phyloP scores from a whole-genome alignment of 2,797 vertebrate species.

The Naso thynnoides region DNA sequence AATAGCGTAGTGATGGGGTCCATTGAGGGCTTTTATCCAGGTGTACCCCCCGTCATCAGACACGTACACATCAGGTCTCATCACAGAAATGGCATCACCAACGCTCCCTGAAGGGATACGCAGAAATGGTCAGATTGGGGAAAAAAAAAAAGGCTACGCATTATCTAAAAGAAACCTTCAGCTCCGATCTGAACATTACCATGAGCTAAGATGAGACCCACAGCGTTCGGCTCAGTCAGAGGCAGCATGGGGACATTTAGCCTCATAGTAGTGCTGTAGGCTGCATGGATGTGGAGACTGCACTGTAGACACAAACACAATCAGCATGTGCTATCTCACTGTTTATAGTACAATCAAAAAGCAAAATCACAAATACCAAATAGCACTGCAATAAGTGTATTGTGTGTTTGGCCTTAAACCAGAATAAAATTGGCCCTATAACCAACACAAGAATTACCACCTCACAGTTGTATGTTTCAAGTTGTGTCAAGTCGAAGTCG shows the following conservation, averaged over 20 bases:
- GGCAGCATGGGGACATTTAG: conserved; percentile 92
- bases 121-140: neutral
- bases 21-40: conserved; percentile 90
- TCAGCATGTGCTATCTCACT: conserved; percentile 8
- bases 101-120: conserved; percentile 87
- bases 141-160: neutral
- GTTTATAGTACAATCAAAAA: conserved; percentile 12
- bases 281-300: conserved; percentile 94
- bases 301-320: conserved; percentile 85
- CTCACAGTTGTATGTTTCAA: too few species aligned
- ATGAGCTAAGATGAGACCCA: conserved; percentile 94
- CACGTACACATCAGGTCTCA: conserved; percentile 92
- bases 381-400: neutral
- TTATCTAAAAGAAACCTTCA: neutral
- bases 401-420: neutral
- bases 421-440: neutral
- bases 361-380: neutral
- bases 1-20: conserved; percentile 95
- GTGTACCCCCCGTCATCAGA: conserved; percentile 96
- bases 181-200: conserved; percentile 80
- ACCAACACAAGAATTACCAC: neutral
- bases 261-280: conserved; percentile 91
- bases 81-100: conserved; percentile 90
- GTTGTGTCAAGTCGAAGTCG: too few species aligned
- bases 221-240: conserved; percentile 92